Conservation (phyloP, 2,888 invertebrate genomes). For the Unio pictorum region DNA sequence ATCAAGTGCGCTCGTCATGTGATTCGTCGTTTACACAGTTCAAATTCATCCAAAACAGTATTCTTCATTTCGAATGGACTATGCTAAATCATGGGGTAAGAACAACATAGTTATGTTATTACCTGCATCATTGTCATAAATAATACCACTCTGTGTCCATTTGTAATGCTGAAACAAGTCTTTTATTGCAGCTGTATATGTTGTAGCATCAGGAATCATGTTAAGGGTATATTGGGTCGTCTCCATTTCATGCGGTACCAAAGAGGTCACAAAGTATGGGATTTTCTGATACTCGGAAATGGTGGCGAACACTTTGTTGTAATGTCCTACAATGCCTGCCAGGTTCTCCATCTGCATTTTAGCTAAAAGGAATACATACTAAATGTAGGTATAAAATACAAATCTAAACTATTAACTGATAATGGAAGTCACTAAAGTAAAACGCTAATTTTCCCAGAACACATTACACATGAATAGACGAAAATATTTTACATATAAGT, state of each 20-base stretch:
- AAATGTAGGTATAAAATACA: background rate
- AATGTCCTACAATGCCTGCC: conserved; percentile 59
- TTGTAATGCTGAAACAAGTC: conserved; percentile 55
- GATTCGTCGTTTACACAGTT: no score
- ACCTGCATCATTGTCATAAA: conserved; percentile 52
- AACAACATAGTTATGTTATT: conserved; percentile 5
- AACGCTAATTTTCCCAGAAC: no score
- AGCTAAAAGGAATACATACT: conserved; percentile 16
- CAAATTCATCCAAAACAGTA: no score
- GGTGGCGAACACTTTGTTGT: conserved; percentile 47
- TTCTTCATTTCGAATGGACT: background rate
- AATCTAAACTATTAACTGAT: no score
- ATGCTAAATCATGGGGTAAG: background rate
- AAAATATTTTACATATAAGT: no score
- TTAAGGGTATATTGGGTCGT: conserved; percentile 43
- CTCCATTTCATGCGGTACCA: conserved; percentile 35
- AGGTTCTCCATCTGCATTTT: conserved; percentile 27
- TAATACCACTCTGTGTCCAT: conserved; percentile 47
- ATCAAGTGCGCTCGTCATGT: no score
- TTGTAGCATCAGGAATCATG: conserved; percentile 48
- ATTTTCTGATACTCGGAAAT: conserved; percentile 56
- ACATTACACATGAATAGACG: no score
- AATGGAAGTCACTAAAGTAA: no score
- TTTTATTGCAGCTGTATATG: conserved; percentile 45
- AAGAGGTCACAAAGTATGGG: conserved; percentile 61